Evolutionary conservation across 2,888 invertebrate genomes (phyloP).

Genomic region (Agonum fuliginosum): DNA sequence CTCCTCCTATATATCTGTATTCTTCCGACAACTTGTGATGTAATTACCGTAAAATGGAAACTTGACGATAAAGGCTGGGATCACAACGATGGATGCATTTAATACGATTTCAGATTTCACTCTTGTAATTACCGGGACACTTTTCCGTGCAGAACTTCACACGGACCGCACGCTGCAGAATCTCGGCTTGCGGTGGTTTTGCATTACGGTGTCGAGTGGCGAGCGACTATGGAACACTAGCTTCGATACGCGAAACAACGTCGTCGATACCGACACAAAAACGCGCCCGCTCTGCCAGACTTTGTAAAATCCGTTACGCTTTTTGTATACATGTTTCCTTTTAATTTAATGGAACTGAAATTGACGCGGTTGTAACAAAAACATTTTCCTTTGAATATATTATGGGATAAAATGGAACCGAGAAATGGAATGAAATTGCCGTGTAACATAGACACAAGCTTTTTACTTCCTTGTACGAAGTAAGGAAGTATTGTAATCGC

Average conservation of each 20-base stretch:
- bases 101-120: slow-evolving; percentile 13
- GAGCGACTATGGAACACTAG: not conserved
- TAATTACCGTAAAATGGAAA: slow-evolving; percentile 28
- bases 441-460: slow-evolving; percentile 13
- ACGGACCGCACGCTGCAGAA: slow-evolving; percentile 40
- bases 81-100: slow-evolving; percentile 11
- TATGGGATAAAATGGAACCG: slow-evolving; percentile 12
- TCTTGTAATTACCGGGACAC: slow-evolving; percentile 24
- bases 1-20: slow-evolving; percentile 28
- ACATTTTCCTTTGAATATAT: slow-evolving; percentile 45
- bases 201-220: too few relatives aligned
- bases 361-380: slow-evolving; percentile 40
- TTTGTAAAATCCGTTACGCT: slow-evolving; percentile 42
- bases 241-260: slow-evolving; percentile 36
- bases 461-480: too few relatives aligned
- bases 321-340: slow-evolving; percentile 42
- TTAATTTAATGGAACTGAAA: slow-evolving; percentile 40
- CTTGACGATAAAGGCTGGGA: not conserved
- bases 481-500: too few relatives aligned
- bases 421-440: slow-evolving; percentile 30
- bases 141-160: slow-evolving; percentile 16
- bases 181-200: slow-evolving; percentile 1
- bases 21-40: slow-evolving; percentile 12
- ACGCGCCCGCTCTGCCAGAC: slow-evolving; percentile 1
- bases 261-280: slow-evolving; percentile 17